A percentile compares a stretch with the other conserved stretches of the same genome.
phyloP scores from a whole-genome alignment of 2,797 vertebrate species.

The Sebastes hubbsi region DNA sequence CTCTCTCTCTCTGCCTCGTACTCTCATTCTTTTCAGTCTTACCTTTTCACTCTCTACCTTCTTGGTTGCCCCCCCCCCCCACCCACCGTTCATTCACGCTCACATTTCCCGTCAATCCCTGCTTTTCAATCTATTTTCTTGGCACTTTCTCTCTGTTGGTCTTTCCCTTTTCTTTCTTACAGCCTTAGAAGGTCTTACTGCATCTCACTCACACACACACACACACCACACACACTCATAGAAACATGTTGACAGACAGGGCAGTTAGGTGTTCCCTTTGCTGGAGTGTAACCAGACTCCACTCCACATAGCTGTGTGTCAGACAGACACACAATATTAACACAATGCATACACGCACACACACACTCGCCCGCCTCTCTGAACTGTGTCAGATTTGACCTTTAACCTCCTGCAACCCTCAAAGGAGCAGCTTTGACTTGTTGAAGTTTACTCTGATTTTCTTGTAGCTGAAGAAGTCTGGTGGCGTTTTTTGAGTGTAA shows the following conservation, averaged over 20 bases:
- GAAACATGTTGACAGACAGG: constrained; percentile 46
- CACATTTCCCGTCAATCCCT: constrained; percentile 1
- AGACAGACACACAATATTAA: constrained; percentile 23
- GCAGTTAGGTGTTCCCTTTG: constrained; percentile 55
- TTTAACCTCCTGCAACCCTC: constrained; percentile 30
- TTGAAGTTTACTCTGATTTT: background rate
- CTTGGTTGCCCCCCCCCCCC: background rate
- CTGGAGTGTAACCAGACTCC: constrained; percentile 64
- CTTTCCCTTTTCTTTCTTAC: background rate
- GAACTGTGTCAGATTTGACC: constrained; percentile 23
- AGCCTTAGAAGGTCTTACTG: constrained; percentile 68
- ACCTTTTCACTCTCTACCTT: background rate
- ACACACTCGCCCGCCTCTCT: background rate
- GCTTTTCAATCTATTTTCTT: constrained; percentile 10
- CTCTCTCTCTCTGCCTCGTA: background rate
- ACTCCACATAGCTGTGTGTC: constrained; percentile 45
- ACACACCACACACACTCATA: background rate
- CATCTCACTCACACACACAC: constrained; percentile 18
- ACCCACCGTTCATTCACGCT: constrained; percentile 8
- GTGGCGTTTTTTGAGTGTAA: background rate
- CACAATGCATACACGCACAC: background rate
- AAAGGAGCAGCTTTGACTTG: background rate
- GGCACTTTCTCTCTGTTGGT: background rate
- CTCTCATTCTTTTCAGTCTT: constrained; percentile 1
- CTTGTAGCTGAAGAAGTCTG: background rate